These are phyloP conservation scores for Sinosuthora webbiana DNA, from an alignment of 2,113 vertebrate genomes.

Conservation along the genomic window DNA sequence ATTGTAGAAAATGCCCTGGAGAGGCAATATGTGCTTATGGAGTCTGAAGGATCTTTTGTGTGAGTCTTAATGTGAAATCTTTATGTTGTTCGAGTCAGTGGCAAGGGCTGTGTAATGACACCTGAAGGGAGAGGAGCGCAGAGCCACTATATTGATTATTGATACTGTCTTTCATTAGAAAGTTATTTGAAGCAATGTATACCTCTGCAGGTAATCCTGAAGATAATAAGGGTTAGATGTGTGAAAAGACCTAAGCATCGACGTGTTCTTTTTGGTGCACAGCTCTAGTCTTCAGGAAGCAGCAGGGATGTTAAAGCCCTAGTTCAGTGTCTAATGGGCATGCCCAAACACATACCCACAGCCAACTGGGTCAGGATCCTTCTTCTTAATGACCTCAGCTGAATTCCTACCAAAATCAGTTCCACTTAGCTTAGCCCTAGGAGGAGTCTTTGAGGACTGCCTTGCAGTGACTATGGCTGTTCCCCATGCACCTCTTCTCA, in stretches of 20 bases:
- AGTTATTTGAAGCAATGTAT: background rate
- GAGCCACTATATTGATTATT: background rate
- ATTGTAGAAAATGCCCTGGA: slow-evolving; percentile 48
- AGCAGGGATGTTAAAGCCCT: background rate
- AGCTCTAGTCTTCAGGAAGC: background rate
- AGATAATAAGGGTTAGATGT: background rate
- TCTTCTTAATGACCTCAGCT: background rate
- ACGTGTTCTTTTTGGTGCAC: background rate
- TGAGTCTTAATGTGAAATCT: slow-evolving; percentile 48
- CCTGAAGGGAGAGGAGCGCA: background rate
- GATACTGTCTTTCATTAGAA: background rate
- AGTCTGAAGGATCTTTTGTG: slow-evolving; percentile 43
- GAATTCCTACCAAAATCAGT: background rate
- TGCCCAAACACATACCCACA: background rate
- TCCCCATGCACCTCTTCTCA: background rate
- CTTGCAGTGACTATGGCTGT: background rate
- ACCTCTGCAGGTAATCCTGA: background rate
- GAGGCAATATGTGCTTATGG: slow-evolving; percentile 49
- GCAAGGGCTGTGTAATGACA: background rate
- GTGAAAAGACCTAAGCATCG: background rate
- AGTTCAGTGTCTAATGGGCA: background rate
- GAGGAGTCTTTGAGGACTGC: background rate
- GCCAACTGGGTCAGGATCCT: background rate
- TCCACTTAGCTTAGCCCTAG: background rate
- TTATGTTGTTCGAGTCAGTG: background rate